Evolutionary conservation across 2,113 vertebrate genomes (phyloP).

Genomic region (Nothocercus nigrocapillus): DNA sequence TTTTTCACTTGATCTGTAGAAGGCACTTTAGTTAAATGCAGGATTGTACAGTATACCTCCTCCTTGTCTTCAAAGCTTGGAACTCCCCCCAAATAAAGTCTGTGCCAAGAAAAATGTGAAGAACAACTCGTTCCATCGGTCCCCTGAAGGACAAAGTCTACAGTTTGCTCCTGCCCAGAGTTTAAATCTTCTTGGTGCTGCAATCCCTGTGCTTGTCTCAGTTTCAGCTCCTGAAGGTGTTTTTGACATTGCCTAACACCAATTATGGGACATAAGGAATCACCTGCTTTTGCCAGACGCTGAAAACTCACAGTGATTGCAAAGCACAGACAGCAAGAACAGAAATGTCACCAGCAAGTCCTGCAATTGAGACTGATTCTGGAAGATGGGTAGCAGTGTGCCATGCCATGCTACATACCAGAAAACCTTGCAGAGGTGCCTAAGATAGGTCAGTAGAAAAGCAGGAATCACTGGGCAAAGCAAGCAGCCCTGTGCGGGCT

Average conservation of each 20-base stretch:
- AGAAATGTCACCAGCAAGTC: background rate
- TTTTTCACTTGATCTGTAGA: background rate
- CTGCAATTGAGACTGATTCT: background rate
- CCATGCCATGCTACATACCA: background rate
- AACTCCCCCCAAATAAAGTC: background rate
- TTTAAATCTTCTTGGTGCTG: background rate
- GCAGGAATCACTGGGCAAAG: background rate
- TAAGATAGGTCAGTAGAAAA: background rate
- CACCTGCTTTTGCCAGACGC: background rate
- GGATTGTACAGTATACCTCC: background rate
- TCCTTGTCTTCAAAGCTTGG: conserved; percentile 8
- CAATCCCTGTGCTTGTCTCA: background rate
- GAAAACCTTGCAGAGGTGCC: background rate
- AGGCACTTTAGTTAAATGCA: background rate
- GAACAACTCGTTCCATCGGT: background rate
- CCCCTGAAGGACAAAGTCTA: background rate
- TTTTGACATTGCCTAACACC: background rate
- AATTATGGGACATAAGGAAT: background rate
- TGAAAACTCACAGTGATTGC: background rate
- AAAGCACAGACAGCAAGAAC: background rate
- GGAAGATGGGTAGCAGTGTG: background rate
- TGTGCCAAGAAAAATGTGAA: background rate
- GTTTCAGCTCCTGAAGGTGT: background rate
- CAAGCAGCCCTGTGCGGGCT: background rate
- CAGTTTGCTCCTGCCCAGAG: background rate